Base-by-base conservation (phyloP, 2,888 invertebrate species). In the Caenorhabditis becei region DNA sequence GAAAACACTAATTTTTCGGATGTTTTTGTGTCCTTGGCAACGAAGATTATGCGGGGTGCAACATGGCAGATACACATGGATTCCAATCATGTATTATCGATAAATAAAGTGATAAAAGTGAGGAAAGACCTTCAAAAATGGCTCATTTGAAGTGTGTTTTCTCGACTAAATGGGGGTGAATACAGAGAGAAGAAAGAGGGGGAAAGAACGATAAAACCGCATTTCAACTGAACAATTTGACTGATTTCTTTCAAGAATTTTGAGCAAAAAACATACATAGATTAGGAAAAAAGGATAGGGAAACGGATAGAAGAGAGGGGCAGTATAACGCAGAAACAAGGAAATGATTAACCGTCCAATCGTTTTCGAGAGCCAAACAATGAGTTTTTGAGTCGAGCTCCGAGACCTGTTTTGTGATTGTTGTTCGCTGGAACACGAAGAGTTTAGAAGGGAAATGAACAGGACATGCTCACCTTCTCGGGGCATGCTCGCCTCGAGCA, bases 291-390 rank as follows among this genome's bases (percentile, higher is more conserved):
- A 35, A 37, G 23, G 20, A 66, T 24, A 24, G 35, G 47, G 23
- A 28, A 26, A 28, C 18, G n/a, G 16, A 37, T 10, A 7, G 18
- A n/a, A 37, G 16, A 7, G 18, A n/a, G 28, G 37, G 41, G 41
- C 41, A 47, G 18, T 47, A 47, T n/a, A 47, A 47, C 24, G 24
- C 4, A 24, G 26, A 18, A 56, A 56, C 18, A 32, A 62, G 18
- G 26, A 54, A 35, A 54, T 49, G 2, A 35, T 72, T 72, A 72
- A 72, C 72, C 72, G 74, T 80, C 80, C 70, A 80, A 77, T 65
- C 89, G 84, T 78, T 89, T 90, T 80, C 85, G 83, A 18, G 90
- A 87, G 37, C 90, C 90, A 66, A 90, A 91, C 44, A 90, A 80
- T 56, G 90, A 86, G 65, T 91, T 88, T 74, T 90, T 90, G 62